Evolutionary conservation across 2,113 vertebrate species (phyloP), one percentile per base, ranked within the genome.

Genomic region (Sardina pilchardus): DNA sequence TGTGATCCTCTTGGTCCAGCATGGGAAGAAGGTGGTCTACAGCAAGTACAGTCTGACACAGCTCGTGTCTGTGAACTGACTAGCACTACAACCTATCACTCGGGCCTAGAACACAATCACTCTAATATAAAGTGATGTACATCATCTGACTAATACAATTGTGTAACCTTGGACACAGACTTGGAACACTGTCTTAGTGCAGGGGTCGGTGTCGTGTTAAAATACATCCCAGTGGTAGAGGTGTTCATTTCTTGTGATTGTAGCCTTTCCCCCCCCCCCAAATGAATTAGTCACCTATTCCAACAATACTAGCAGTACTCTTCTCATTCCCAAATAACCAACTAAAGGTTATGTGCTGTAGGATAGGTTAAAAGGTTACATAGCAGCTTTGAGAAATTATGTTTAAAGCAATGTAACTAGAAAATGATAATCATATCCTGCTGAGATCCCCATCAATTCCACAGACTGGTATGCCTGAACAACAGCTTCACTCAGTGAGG

Each of bases 321-420:
- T 34, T 34, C 14, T 78, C 71, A 78, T 36, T 78, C 71, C 1
- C 71, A 78, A 36, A 78, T 36, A 78, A 17, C 34, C 71, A 78
- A 36, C 71, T 78, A 36, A 78, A 78, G 30, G 26, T 78, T 78
- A 78, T 78, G 30, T 39, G 34, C 34, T 17, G 71, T 78, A 78
- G 71, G 71, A 78, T 78, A 36, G 71, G 71, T 78, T 36, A 14
- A 78, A 78, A 78, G 71, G 80, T 88, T 86, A 89, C 91, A 90
- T 93, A 94, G 94, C 93, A 94, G 93, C 91, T 89, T 92, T 87
- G 88, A 86, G 34, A 90, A 87, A 91, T 89, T 82, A 86, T 90
- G 80, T 86, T 92, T 93, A 91, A 93, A 93, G 90, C 92, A 91
- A 92, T 89, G 89, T 90, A 90, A 78, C 86, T 89, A 24, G 85